Percentiles rank a stretch among this genome's conserved stretches.
phyloP scores from a whole-genome alignment of 2,113 vertebrate species.

The Pithys albifrons region DNA sequence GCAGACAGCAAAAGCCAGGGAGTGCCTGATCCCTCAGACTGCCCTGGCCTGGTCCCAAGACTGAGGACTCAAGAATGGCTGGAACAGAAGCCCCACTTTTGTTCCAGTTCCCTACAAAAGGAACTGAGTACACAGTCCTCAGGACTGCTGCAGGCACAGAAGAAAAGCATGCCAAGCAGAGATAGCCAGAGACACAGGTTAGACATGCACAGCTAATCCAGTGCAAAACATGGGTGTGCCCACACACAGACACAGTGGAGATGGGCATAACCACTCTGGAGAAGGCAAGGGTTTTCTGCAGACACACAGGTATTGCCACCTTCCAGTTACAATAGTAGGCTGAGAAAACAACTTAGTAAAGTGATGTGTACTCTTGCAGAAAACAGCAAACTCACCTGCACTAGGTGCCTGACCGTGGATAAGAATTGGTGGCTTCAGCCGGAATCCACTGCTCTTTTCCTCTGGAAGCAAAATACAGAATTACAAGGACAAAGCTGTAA shows the following conservation, averaged over 20 bases:
- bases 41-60: not conserved
- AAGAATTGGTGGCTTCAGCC: slow-evolving; percentile 94
- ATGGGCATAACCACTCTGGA: not conserved
- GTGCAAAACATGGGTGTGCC: accelerated
- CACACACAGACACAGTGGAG: accelerated
- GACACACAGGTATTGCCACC: not conserved
- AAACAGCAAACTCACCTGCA: slow-evolving; percentile 80
- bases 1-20: accelerated
- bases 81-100: not conserved
- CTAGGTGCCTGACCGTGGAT: slow-evolving; percentile 98
- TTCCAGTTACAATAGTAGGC: not conserved
- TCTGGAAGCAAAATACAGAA: slow-evolving; percentile 77
- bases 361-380: not conserved
- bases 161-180: not conserved
- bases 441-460: slow-evolving; percentile 94
- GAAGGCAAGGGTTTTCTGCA: not conserved
- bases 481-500: not conserved
- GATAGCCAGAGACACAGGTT: not conserved
- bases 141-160: not conserved
- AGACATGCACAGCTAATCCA: not conserved
- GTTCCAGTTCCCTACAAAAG: not conserved
- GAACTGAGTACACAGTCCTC: not conserved
- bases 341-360: not conserved
- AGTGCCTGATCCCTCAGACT: not conserved
- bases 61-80: accelerated